These are phyloP conservation scores for Nomada flava DNA, from an alignment of 2,888 invertebrate species.

Conservation along the genomic window DNA sequence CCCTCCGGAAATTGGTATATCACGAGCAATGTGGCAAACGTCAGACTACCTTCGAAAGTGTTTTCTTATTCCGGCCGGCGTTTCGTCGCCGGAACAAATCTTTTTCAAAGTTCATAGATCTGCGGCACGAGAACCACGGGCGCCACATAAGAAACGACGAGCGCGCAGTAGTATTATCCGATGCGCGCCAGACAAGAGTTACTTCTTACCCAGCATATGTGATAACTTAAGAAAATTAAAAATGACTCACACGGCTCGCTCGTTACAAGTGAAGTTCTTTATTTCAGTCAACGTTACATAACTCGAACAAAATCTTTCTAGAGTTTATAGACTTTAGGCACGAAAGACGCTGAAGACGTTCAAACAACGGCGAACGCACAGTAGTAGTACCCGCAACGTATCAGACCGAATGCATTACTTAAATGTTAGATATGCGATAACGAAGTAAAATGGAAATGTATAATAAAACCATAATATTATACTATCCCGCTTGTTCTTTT, in stretches of 20 bases:
- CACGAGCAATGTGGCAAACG: not conserved
- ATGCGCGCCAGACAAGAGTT: not conserved
- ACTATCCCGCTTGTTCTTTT: too few relatives aligned
- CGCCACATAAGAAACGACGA: not conserved
- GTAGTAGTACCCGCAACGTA: not conserved
- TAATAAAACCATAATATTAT: too few relatives aligned
- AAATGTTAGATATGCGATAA: not conserved
- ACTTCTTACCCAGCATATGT: not conserved
- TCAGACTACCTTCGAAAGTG: not conserved
- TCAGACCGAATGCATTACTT: not conserved
- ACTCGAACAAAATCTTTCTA: not conserved
- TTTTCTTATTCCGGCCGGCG: not conserved
- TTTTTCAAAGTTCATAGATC: not conserved
- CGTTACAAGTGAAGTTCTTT: not conserved
- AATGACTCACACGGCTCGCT: not conserved
- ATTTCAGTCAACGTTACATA: not conserved
- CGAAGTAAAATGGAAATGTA: not conserved
- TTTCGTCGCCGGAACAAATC: not conserved
- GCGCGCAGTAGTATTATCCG: not conserved
- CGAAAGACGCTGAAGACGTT: not conserved
- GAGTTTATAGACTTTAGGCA: not conserved
- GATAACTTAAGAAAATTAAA: not conserved
- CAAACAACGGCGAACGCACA: not conserved
- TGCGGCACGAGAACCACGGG: not conserved
- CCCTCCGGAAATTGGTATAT: not conserved